These are phyloP conservation scores for Clostera curtula DNA, from an alignment of 2,888 invertebrate species.

Conservation along the genomic window DNA sequence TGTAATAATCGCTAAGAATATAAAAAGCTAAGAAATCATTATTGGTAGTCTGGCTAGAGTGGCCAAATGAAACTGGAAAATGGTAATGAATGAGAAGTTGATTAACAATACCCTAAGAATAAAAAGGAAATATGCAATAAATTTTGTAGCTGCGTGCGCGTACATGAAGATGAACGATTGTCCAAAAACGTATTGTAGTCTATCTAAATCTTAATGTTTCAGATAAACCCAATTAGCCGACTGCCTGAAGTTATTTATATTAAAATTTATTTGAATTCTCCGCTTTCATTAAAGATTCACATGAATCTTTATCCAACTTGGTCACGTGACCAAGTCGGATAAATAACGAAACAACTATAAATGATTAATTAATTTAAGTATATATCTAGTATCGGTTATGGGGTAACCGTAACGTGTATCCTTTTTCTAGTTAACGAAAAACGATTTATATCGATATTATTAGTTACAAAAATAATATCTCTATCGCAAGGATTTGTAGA, in stretches of 20 bases:
- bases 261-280: conserved; percentile 14
- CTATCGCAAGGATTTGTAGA: conserved; percentile 22
- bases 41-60: too few species aligned
- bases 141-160: conserved; percentile 13
- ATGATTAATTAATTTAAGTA: conserved; percentile 9
- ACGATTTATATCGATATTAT: too few species aligned
- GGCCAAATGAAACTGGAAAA: too few species aligned
- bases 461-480: conserved; percentile 24
- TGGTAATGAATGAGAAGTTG: neutral
- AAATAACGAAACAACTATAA: conserved; percentile 10
- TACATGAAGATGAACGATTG: conserved; percentile 28
- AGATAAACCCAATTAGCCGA: conserved; percentile 22
- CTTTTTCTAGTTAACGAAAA: too few species aligned
- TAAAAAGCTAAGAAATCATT: too few species aligned
- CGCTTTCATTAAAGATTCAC: conserved; percentile 8
- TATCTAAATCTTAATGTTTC: conserved; percentile 42
- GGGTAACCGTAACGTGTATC: too few species aligned
- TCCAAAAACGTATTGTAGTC: conserved; percentile 31
- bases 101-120: conserved; percentile 7
- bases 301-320: too few species aligned
- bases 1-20: too few species aligned
- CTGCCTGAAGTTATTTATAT: conserved; percentile 22
- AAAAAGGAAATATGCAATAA: neutral
- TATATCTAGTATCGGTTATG: too few species aligned
- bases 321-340: conserved; percentile 13